Conservation (phyloP, 1,140 invertebrate species). For the Diachasma alloeum region DNA sequence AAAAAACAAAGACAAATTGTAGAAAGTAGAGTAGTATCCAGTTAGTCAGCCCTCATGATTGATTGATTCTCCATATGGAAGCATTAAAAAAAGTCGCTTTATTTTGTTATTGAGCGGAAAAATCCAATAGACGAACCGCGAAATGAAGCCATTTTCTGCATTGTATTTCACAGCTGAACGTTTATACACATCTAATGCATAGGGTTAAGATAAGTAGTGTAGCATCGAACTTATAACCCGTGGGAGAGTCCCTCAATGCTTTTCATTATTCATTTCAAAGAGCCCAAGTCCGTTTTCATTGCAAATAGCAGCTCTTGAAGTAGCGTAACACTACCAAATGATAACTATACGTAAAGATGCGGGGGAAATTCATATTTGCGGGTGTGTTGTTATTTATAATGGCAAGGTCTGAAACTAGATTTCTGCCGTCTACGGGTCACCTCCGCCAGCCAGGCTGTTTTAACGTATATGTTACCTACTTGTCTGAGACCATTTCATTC, state of each 20-base stretch:
- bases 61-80: background rate
- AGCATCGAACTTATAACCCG: background rate
- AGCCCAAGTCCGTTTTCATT: conserved; percentile 1
- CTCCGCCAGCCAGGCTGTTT: too few species aligned
- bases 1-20: background rate
- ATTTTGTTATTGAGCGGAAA: background rate
- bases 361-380: background rate
- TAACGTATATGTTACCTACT: too few species aligned
- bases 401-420: conserved; percentile 42
- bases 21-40: background rate
- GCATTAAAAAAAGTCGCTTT: background rate
- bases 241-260: background rate
- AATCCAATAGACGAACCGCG: background rate
- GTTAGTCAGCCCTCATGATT: background rate
- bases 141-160: conserved; percentile 6
- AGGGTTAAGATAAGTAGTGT: conserved; percentile 6
- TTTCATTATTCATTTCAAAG: conserved; percentile 27
- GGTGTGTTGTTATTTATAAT: conserved; percentile 34
- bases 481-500: too few species aligned
- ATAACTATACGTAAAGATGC: background rate
- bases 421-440: conserved; percentile 24
- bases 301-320: background rate
- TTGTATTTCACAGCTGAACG: background rate
- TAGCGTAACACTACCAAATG: background rate
- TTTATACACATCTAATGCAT: background rate